These are phyloP conservation scores for Alsophila aescularia DNA, from an alignment of 2,888 invertebrate species.

Conservation along the genomic window DNA sequence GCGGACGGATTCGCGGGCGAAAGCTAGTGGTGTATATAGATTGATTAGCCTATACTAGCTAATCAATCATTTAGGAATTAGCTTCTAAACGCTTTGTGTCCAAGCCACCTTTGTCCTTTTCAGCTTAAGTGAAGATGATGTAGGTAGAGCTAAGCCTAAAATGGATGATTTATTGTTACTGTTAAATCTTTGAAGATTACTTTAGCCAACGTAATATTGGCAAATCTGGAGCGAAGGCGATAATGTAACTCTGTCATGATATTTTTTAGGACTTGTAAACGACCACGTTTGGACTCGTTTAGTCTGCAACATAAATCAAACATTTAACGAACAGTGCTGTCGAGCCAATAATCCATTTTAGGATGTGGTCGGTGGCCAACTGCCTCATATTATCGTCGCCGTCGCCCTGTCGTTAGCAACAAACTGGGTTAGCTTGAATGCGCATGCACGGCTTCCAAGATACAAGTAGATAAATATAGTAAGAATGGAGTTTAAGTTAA, in stretches of 20 bases:
- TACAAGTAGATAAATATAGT: background rate
- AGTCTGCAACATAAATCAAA: conserved; percentile 67
- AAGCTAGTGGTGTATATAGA: no score
- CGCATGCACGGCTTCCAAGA: conserved; percentile 30
- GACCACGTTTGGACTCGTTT: conserved; percentile 47
- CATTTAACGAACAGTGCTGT: conserved; percentile 68
- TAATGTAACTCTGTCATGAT: background rate
- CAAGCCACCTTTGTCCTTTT: conserved; percentile 9
- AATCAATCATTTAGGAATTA: conserved; percentile 21
- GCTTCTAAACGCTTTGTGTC: conserved; percentile 4
- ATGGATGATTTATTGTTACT: background rate
- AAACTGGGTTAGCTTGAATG: conserved; percentile 40
- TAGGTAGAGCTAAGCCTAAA: background rate
- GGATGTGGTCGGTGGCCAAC: conserved; percentile 51
- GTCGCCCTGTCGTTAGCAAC: conserved; percentile 37
- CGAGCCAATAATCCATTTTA: conserved; percentile 68
- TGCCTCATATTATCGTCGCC: conserved; percentile 53
- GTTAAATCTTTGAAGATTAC: background rate
- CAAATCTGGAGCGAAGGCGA: no score
- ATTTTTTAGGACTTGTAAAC: conserved; percentile 33
- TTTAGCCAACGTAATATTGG: no score
- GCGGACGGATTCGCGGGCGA: no score
- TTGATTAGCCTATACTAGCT: background rate
- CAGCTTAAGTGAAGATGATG: conserved; percentile 10
- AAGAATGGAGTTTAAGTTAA: background rate